A percentile compares a stretch with the other conserved stretches of the same genome.
These are phyloP conservation scores for Odontothrips loti DNA, from an alignment of 2,888 invertebrate genomes.

Conservation along the genomic window DNA sequence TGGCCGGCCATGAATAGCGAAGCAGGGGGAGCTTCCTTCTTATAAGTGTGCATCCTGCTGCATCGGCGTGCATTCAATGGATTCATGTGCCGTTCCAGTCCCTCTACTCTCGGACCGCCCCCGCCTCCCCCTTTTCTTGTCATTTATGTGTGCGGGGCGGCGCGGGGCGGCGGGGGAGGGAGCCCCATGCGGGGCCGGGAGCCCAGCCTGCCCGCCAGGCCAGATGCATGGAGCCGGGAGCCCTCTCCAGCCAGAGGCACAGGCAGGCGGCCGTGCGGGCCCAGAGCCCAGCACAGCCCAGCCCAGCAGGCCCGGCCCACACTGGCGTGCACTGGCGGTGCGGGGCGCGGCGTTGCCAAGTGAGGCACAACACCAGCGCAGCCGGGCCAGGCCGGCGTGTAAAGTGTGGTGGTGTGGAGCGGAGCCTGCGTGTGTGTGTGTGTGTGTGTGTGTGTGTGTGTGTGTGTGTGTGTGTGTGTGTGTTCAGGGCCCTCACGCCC, in stretches of 20 bases:
- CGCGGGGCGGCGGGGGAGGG: neutral
- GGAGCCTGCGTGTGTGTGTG: neutral
- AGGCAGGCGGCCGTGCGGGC: neutral
- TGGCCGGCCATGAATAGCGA: too few relatives aligned
- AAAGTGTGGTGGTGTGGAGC: neutral
- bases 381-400: neutral
- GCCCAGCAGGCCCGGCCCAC: neutral
- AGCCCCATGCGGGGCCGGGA: neutral
- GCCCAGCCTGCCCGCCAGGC: neutral
- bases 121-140: neutral
- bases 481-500: neutral
- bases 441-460: too few relatives aligned
- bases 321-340: neutral
- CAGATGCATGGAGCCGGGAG: neutral
- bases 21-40: too few relatives aligned
- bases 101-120: neutral
- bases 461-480: too few relatives aligned
- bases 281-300: neutral
- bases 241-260: neutral
- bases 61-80: too few relatives aligned
- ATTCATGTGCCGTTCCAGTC: too few relatives aligned
- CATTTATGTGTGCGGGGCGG: neutral
- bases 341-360: neutral
- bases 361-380: neutral
- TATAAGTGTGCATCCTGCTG: too few relatives aligned